Evolutionary conservation across 2,113 vertebrate genomes (phyloP).

Genomic region (Tupaia tana): DNA sequence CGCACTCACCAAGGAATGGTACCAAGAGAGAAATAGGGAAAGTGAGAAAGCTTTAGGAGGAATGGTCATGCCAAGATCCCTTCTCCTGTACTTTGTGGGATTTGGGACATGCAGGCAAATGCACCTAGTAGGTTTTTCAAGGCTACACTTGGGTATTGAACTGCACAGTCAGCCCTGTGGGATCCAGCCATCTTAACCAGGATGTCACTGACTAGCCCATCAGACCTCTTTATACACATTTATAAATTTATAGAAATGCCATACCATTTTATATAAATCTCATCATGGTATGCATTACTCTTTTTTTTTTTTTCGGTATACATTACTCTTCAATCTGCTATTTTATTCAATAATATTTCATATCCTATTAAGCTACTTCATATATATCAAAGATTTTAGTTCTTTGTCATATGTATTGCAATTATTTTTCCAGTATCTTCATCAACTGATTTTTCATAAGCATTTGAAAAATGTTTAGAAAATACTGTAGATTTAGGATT

Average conservation of each 20-base stretch:
- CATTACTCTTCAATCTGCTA: not conserved
- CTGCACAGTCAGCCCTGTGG: too few species aligned
- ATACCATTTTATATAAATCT: not conserved
- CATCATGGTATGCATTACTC: not conserved
- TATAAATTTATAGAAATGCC: not conserved
- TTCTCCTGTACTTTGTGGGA: too few species aligned
- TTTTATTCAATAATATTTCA: not conserved
- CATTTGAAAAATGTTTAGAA: slow-evolving; percentile 2
- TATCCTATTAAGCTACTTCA: not conserved
- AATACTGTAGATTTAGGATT: not conserved
- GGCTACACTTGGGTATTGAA: too few species aligned
- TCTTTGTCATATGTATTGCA: not conserved
- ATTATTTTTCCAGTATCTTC: not conserved
- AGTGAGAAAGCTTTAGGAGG: too few species aligned
- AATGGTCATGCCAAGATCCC: too few species aligned
- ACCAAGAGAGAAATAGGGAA: too few species aligned
- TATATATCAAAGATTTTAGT: not conserved
- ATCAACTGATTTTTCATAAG: slow-evolving; percentile 1
- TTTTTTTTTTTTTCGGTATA: not conserved
- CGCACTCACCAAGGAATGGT: too few species aligned
- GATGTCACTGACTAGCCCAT: too few species aligned
- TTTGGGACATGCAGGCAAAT: too few species aligned
- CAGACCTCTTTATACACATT: not conserved
- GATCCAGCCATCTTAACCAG: too few species aligned
- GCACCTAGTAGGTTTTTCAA: too few species aligned